Conservation (phyloP, 1,140 invertebrate genomes). For the Danaus melanippus region DNA sequence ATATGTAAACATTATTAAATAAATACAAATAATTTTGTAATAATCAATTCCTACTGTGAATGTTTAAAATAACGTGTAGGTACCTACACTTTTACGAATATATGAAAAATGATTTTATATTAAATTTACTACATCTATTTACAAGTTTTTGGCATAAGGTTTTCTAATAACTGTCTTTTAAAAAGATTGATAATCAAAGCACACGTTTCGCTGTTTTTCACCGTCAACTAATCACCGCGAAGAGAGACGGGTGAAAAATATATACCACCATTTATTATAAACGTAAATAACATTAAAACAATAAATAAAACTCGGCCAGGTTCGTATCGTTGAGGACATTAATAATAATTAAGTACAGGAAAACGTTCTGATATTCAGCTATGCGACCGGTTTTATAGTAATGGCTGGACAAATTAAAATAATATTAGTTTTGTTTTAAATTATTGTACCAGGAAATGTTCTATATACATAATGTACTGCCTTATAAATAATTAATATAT, state of each 20-base stretch:
- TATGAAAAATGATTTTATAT: no score
- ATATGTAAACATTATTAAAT: neutral
- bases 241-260: conserved; percentile 30
- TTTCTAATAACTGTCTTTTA: no score
- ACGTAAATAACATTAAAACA: conserved; percentile 28
- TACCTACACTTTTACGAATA: no score
- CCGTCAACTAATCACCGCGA: conserved; percentile 10
- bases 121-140: no score
- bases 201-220: no score
- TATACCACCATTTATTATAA: conserved; percentile 22
- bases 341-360: conserved; percentile 23
- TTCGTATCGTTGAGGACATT: conserved; percentile 17
- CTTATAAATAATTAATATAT: neutral
- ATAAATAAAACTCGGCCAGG: conserved; percentile 22
- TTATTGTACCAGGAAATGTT: neutral
- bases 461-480: conserved; percentile 1
- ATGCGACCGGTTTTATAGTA: conserved; percentile 12
- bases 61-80: no score
- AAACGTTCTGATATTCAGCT: conserved; percentile 19
- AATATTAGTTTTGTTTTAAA: conserved; percentile 2
- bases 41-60: neutral
- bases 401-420: conserved; percentile 10
- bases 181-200: no score
- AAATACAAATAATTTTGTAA: neutral
- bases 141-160: no score